Conservation (phyloP, 2,888 invertebrate species). For the Cinara cedri region DNA sequence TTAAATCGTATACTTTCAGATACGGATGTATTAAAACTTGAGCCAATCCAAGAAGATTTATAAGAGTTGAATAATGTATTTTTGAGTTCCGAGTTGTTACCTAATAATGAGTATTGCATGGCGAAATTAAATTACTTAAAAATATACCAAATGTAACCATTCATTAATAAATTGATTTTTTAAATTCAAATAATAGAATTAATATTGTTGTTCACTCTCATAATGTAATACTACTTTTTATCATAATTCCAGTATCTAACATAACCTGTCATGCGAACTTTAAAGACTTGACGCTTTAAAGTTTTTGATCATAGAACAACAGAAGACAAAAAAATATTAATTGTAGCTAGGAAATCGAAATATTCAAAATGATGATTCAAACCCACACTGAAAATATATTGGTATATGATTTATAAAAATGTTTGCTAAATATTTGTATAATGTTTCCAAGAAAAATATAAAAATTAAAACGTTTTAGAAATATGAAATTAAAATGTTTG, state of each 20-base stretch:
- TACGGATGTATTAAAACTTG: neutral
- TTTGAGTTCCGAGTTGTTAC: neutral
- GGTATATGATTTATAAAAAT: too few species aligned
- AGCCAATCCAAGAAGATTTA: neutral
- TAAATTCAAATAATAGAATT: neutral
- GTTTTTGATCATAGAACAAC: too few species aligned
- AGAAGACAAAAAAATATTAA: too few species aligned
- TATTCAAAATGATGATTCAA: too few species aligned
- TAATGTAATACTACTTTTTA: neutral
- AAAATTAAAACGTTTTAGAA: too few species aligned
- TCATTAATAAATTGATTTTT: conserved; percentile 13
- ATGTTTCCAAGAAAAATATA: too few species aligned
- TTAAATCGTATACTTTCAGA: neutral
- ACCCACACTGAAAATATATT: too few species aligned
- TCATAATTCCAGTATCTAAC: neutral
- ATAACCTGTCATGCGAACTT: conserved; percentile 10
- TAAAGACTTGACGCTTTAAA: too few species aligned
- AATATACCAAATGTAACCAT: conserved; percentile 10
- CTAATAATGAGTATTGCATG: neutral
- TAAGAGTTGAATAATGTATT: neutral
- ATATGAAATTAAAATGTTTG: too few species aligned
- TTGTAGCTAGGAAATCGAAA: too few species aligned
- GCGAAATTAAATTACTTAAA: conserved; percentile 1
- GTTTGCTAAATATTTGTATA: too few species aligned
- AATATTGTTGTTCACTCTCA: neutral